Conservation (phyloP, 2,888 invertebrate species). For the Campoletis raptor region DNA sequence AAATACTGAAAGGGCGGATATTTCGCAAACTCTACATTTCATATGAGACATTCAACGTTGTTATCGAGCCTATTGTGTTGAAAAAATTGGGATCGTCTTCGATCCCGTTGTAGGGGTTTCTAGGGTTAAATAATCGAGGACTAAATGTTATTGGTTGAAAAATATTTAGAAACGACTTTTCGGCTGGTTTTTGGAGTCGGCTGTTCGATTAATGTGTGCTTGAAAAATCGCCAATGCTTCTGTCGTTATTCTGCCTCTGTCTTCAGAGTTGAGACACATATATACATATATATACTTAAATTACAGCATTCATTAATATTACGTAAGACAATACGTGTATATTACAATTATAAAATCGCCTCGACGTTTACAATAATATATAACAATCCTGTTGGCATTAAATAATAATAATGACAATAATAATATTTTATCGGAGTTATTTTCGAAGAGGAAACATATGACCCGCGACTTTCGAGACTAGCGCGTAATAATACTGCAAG, state of each 20-base stretch:
- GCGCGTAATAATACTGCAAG: slow-evolving; percentile 26
- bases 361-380: slow-evolving; percentile 29
- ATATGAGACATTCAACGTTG: too few species aligned
- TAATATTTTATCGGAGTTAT: slow-evolving; percentile 28
- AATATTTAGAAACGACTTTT: neutral
- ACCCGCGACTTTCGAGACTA: slow-evolving; percentile 12
- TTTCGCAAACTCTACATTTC: too few species aligned
- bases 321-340: slow-evolving; percentile 43
- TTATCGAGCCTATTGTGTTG: too few species aligned
- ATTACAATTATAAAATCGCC: slow-evolving; percentile 63
- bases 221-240: slow-evolving; percentile 36
- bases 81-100: neutral
- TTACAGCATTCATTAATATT: slow-evolving; percentile 47
- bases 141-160: neutral
- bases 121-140: neutral
- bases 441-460: slow-evolving; percentile 29
- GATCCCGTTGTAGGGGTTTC: neutral
- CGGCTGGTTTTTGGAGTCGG: neutral
- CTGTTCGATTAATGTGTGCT: neutral
- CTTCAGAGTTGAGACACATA: neutral
- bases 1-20: too few species aligned
- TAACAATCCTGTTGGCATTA: slow-evolving; percentile 29
- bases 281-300: slow-evolving; percentile 10
- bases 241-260: slow-evolving; percentile 5
- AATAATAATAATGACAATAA: slow-evolving; percentile 42